Evolutionary conservation across 2,797 vertebrate genomes (phyloP).

Genomic region (Odontamblyopus lacepedii): DNA sequence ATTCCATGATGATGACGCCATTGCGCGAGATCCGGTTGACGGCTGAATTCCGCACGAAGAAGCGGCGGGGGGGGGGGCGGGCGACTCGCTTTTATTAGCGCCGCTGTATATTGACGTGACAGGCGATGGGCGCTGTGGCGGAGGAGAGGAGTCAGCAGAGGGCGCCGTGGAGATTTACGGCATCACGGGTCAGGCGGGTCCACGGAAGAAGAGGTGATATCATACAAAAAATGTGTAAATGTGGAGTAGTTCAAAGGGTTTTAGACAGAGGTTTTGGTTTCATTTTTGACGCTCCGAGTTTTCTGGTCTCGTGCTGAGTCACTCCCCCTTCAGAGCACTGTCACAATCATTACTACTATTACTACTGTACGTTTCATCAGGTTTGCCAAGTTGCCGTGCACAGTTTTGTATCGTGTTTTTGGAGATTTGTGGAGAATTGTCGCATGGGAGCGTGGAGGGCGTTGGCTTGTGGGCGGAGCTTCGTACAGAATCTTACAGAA

Average conservation of each 20-base stretch:
- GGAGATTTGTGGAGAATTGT: no score
- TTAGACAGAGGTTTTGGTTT: no score
- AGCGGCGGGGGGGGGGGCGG: constrained; percentile 26
- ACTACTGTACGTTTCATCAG: no score
- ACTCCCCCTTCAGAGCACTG: no score
- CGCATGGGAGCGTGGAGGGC: no score
- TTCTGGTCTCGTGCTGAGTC: no score
- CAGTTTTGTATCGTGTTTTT: no score
- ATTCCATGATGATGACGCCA: constrained; percentile 51
- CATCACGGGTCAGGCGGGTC: constrained; percentile 33
- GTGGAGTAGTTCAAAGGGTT: neutral
- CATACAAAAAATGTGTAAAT: constrained; percentile 18
- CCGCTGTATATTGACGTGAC: constrained; percentile 48
- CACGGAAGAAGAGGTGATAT: constrained; percentile 34
- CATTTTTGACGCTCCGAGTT: no score
- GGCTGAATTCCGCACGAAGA: neutral
- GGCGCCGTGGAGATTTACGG: constrained; percentile 38
- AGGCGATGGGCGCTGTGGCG: constrained; percentile 15
- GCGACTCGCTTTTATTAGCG: constrained; percentile 42
- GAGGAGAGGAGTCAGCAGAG: constrained; percentile 3
- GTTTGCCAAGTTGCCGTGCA: no score
- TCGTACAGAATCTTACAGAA: no score
- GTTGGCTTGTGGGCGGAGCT: no score
- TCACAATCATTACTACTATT: no score
- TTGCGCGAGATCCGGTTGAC: neutral